These are phyloP conservation scores for Anthopleura sola DNA, from an alignment of 64 coral and sea anemone genomes.

Conservation along the genomic window DNA sequence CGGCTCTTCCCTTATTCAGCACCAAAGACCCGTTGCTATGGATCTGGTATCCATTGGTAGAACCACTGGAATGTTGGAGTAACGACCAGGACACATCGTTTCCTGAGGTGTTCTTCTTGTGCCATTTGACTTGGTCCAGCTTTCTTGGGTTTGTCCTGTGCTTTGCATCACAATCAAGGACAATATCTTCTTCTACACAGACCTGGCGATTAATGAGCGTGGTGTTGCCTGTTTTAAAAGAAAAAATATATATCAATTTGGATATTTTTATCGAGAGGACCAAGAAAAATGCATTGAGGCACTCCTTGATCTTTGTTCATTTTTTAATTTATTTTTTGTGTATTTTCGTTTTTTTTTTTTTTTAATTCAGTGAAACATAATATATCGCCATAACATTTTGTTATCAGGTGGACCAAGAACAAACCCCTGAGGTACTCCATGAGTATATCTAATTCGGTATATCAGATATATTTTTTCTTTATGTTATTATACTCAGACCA, in stretches of 20 bases:
- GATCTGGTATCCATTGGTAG: background rate
- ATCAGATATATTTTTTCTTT: no score
- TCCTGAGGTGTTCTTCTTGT: background rate
- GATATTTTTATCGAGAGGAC: background rate
- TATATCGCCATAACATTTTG: no score
- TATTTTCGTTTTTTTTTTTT: no score
- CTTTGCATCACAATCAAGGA: conserved; percentile 1
- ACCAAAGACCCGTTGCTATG: background rate
- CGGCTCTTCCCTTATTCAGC: background rate
- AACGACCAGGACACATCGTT: conserved; percentile 4
- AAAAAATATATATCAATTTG: background rate
- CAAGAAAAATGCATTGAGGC: background rate
- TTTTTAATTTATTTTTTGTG: no score
- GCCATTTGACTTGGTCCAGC: background rate
- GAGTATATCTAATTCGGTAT: no score
- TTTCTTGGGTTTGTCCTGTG: background rate
- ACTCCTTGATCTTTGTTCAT: background rate
- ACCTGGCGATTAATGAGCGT: background rate
- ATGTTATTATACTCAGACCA: no score
- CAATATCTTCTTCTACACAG: background rate
- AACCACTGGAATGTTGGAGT: background rate
- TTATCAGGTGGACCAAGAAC: no score
- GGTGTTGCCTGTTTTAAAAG: background rate
- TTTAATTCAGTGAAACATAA: no score
- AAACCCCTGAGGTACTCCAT: no score